Base-by-base conservation (phyloP, 2,888 invertebrate species). In the Himalopsyche anomala region DNA sequence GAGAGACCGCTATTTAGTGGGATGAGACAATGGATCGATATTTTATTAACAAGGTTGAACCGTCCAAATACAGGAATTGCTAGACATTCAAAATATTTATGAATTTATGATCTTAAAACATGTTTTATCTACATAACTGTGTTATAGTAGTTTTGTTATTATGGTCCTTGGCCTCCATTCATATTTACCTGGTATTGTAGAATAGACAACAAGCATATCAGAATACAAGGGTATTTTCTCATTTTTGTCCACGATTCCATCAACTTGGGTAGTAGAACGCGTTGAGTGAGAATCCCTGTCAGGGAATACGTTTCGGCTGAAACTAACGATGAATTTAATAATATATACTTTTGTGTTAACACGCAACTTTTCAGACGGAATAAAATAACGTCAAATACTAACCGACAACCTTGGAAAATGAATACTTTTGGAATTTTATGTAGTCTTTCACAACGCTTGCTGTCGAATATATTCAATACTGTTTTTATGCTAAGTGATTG, bases 181-280 rank as follows among this genome's bases (percentile, higher is more conserved):
- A 51, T 8, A 15, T 69, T 88, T 89, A 93, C 94, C 95, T 85
- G 94, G 94, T 79, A 95, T 91, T 4, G 95, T 95, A 82, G 95
- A 95, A 91, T 94, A 94, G 81, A 95, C 95, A 88, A 96, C 93
- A 54, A 96, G 91, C 86, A 95, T 94, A 91, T 96, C 95, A n/a
- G 94, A 94, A 90, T 92, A 91, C 81, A 92, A 91, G 69, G 90
- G 89, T 84, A 90, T 88, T 36, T 90, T 89, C 45, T 90, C 88
- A 80, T 89, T 89, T 3, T 51, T 87, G 81, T 87, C 87, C 80
- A 62, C 28, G 28, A 1, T 86, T 11, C 88, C 88, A 81, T 88
- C 88, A 5, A 17, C n/a, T 83, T 88, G 84, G 0, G 87, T 88
- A 15, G 85, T 81, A n/a, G 81, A 81, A 17, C 42, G 12, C 17